Conservation (phyloP, 35 echinoderm and acorn worm species). For the Lytechinus variegatus region DNA sequence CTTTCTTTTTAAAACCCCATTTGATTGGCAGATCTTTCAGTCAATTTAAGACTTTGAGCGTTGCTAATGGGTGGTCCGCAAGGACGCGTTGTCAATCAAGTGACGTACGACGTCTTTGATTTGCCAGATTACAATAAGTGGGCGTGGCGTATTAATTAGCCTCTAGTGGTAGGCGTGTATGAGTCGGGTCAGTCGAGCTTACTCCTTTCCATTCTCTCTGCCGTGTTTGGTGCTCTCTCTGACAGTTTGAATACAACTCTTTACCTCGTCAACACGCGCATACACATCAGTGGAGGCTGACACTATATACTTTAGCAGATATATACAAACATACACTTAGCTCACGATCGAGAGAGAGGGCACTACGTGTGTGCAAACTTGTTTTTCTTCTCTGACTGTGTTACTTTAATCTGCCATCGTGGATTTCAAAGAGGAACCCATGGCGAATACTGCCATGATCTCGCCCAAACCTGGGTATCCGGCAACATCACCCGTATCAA, state of each 20-base stretch:
- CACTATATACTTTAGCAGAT: conserved; percentile 47
- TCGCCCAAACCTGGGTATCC: conserved; percentile 95
- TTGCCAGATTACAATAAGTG: conserved; percentile 54
- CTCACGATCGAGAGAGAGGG: background rate
- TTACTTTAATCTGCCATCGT: conserved; percentile 19
- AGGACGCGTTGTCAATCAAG: conserved; percentile 23
- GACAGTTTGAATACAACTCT: conserved; percentile 71
- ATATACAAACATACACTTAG: conserved; percentile 47
- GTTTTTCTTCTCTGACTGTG: conserved; percentile 22
- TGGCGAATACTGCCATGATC: conserved; percentile 89
- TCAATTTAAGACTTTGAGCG: conserved; percentile 24
- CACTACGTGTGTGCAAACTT: conserved; percentile 46
- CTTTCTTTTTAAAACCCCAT: conserved; percentile 5
- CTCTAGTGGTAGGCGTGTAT: conserved; percentile 57
- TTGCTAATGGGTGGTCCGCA: conserved; percentile 53
- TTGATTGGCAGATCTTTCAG: conserved; percentile 39
- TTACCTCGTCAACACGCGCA: conserved; percentile 57
- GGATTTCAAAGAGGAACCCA: conserved; percentile 60
- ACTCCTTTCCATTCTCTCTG: conserved; percentile 19
- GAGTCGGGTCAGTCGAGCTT: conserved; percentile 55
- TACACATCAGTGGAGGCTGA: conserved; percentile 35
- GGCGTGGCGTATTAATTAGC: conserved; percentile 75
- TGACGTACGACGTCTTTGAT: conserved; percentile 38
- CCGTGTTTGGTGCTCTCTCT: conserved; percentile 47
- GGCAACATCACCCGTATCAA: conserved; percentile 66